Conservation (phyloP, 1,140 invertebrate genomes). For the Microplitis demolitor region DNA sequence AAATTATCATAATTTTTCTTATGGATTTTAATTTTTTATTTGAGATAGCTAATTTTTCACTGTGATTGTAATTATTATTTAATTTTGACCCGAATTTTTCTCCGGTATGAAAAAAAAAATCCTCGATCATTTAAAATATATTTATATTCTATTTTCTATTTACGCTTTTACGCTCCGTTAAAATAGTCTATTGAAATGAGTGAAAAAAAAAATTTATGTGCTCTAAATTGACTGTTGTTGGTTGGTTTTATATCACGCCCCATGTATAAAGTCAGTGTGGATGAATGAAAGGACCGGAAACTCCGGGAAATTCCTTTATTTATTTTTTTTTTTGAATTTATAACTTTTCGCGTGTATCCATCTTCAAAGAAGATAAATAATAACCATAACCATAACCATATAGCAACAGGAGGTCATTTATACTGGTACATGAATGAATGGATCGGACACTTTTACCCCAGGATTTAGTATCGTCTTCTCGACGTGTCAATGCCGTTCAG, state of each 20-base stretch:
- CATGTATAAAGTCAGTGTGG: background rate
- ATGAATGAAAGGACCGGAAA: slow-evolving; percentile 20
- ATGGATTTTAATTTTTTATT: too few species aligned
- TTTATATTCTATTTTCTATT: too few species aligned
- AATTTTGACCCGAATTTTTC: too few species aligned
- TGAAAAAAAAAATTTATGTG: too few species aligned
- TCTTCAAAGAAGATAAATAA: background rate
- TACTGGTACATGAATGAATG: background rate
- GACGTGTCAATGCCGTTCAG: slow-evolving; percentile 16
- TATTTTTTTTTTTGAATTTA: background rate
- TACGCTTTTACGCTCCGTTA: too few species aligned
- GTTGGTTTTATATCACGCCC: background rate
- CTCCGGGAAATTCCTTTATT: background rate
- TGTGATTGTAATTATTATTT: too few species aligned
- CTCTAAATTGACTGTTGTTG: too few species aligned
- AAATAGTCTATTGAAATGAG: too few species aligned
- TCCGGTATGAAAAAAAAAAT: too few species aligned
- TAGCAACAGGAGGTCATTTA: background rate
- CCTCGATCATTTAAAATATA: too few species aligned
- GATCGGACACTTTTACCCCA: background rate
- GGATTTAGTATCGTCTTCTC: slow-evolving; percentile 10
- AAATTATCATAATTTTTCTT: too few species aligned
- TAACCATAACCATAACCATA: background rate
- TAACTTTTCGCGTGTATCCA: slow-evolving; percentile 7
- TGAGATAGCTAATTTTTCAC: too few species aligned